phyloP scores from a whole-genome alignment of 1,140 invertebrate genomes.

The Whitmania pigra region DNA sequence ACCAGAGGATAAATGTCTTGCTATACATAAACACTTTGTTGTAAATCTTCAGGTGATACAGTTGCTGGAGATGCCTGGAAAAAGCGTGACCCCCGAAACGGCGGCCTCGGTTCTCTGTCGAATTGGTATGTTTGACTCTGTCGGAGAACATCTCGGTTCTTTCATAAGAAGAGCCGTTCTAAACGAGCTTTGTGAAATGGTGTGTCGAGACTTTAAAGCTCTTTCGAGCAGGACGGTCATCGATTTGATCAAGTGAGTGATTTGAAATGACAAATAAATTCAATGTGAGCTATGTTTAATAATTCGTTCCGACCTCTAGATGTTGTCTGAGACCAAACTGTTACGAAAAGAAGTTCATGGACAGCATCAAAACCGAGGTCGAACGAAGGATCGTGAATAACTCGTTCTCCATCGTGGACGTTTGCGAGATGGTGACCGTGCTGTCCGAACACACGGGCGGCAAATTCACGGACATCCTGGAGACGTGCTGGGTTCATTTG shows the following conservation, averaged over 20 bases:
- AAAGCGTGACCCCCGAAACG: constrained; percentile 18
- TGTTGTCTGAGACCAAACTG: constrained; percentile 24
- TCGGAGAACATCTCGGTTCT: constrained; percentile 16
- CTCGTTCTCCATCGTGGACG: constrained; percentile 50
- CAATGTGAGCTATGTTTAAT: no score
- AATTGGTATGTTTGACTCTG: constrained; percentile 3
- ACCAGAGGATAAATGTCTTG: not conserved
- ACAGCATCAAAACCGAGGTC: constrained; percentile 28
- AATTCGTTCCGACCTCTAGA: no score
- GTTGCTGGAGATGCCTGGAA: constrained; percentile 22
- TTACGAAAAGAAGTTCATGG: constrained; percentile 24
- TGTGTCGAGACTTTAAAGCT: constrained; percentile 25
- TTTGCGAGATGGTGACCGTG: constrained; percentile 48
- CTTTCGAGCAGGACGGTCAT: constrained; percentile 28
- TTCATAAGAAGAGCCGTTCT: constrained; percentile 31
- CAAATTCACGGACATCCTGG: constrained; percentile 45
- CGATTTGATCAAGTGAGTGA: constrained; percentile 27
- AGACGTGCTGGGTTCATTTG: constrained; percentile 56
- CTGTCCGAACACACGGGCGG: constrained; percentile 32
- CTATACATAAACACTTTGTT: not conserved
- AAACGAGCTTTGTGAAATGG: constrained; percentile 32
- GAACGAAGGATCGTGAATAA: constrained; percentile 42
- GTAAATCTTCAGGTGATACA: constrained; percentile 14
- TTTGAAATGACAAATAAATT: no score
- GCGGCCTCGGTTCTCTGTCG: constrained; percentile 19